Percentiles rank a stretch among this genome's conserved stretches.
Conservation (phyloP, 2,113 vertebrate species). For the Carassius carassius region DNA sequence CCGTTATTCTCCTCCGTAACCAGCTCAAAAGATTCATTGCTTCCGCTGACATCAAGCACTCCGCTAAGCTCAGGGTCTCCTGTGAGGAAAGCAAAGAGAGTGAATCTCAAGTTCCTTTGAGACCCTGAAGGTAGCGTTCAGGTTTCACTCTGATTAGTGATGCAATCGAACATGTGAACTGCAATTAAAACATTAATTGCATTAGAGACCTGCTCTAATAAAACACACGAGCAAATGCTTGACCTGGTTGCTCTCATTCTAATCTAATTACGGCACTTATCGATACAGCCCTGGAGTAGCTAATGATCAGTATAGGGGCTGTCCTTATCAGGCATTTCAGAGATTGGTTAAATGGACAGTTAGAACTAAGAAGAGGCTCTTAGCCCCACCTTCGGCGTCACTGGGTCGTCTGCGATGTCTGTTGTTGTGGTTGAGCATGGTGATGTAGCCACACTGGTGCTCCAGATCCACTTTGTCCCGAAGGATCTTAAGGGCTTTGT, state of each 20-base stretch:
- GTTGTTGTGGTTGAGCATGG: conserved; percentile 92
- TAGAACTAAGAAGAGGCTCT: conserved; percentile 34
- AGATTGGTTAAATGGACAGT: conserved; percentile 15
- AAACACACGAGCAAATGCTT: conserved; percentile 18
- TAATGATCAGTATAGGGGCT: conserved; percentile 32
- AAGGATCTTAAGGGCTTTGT: conserved; percentile 85
- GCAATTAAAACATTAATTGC: conserved; percentile 45
- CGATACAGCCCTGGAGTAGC: not conserved
- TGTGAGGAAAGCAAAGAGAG: conserved; percentile 60
- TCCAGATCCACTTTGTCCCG: conserved; percentile 86
- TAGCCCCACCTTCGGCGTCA: conserved; percentile 89
- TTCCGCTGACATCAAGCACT: conserved; percentile 90
- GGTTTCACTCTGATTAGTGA: conserved; percentile 15
- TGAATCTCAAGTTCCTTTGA: conserved; percentile 24
- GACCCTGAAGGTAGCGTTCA: not conserved
- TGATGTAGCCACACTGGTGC: conserved; percentile 95
- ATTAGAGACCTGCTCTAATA: conserved; percentile 35
- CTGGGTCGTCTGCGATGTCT: conserved; percentile 82
- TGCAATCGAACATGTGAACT: conserved; percentile 38
- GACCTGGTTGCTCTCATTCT: conserved; percentile 22
- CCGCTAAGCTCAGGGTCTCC: conserved; percentile 87
- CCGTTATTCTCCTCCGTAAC: conserved; percentile 87
- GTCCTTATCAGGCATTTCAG: conserved; percentile 21
- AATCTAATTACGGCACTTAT: conserved; percentile 43
- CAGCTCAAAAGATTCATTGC: conserved; percentile 97